Evolutionary conservation across 2,888 invertebrate genomes (phyloP).

Genomic region (Cerastis leucographa): DNA sequence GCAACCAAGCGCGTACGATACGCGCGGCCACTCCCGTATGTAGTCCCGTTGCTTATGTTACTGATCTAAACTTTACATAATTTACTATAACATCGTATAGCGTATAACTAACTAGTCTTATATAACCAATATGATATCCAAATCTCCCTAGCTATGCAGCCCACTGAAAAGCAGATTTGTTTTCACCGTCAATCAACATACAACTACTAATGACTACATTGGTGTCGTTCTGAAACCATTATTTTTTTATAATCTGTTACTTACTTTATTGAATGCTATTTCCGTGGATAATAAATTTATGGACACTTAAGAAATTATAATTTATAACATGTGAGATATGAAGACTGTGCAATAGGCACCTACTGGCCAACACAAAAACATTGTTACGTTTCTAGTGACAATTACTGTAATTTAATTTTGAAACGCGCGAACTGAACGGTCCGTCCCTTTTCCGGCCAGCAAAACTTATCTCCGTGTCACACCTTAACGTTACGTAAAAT

Average conservation of each 20-base stretch:
- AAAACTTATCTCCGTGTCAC: slow-evolving; percentile 37
- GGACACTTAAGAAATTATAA: neutral
- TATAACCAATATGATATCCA: slow-evolving; percentile 3
- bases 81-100: slow-evolving; percentile 21
- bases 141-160: neutral
- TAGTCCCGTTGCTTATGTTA: slow-evolving; percentile 78
- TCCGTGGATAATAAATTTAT: neutral
- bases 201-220: neutral
- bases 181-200: slow-evolving; percentile 1
- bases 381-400: slow-evolving; percentile 12
- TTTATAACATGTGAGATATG: neutral
- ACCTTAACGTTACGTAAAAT: slow-evolving; percentile 53
- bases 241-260: neutral
- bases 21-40: slow-evolving; percentile 79
- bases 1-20: slow-evolving; percentile 83
- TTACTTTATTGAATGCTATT: neutral
- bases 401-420: slow-evolving; percentile 33
- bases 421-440: slow-evolving; percentile 7
- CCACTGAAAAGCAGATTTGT: neutral
- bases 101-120: slow-evolving; percentile 15
- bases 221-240: neutral
- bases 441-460: slow-evolving; percentile 13
- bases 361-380: neutral
- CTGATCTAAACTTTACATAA: slow-evolving; percentile 38
- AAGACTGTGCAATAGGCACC: neutral